Evolutionary conservation across 2,797 vertebrate species (phyloP), one percentile per base, ranked within the genome.

Genomic region (Scyliorhinus canicula): DNA sequence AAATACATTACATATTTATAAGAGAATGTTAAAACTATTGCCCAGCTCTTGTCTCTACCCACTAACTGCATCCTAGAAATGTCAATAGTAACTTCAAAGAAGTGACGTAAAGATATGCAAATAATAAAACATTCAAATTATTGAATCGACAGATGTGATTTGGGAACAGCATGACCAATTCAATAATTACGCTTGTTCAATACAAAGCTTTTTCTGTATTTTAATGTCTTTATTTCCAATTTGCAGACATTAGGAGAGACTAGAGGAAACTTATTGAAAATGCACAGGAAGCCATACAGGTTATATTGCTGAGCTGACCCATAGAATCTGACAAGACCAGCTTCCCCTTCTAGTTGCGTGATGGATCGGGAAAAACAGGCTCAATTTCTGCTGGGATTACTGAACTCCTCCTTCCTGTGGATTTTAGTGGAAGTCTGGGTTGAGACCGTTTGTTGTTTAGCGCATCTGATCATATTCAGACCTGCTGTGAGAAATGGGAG

Each of bases 1-100:
- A 91, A 91, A 44, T 57, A n/a, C 57, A 91, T 91, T n/a, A 63
- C n/a, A 91, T 91, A 91, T 65, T 91, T 91, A 91, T 65, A 90
- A 63, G 88, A 12, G 88, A 91, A 91, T 91, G 57, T 40, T 91
- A 91, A 90, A 91, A 63, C n/a, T 40, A 91, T 91, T 91, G 88
- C 88, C 88, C 88, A 65, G 88, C 57, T 44, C 21, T 11, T 21
- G 7, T 63, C 88, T 63, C 40, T 91, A 44, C 40, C 40, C 57
- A 91, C 57, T 91, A 91, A 91, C 88, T 65, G 85, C 35, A 55
- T 28, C 31, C 31, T 57, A 26, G 35, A 40, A 40, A 91, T 65
- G n/a, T 44, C 57, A 65, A 44, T 91, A 8, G n/a, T 44, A 28
- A 91, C n/a, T 65, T 91, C 88, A 91, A 65, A 91, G 44, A 44